A percentile compares a stretch with the other conserved stretches of the same genome.
Conservation (phyloP, 2,797 vertebrate species). For the Falco peregrinus region DNA sequence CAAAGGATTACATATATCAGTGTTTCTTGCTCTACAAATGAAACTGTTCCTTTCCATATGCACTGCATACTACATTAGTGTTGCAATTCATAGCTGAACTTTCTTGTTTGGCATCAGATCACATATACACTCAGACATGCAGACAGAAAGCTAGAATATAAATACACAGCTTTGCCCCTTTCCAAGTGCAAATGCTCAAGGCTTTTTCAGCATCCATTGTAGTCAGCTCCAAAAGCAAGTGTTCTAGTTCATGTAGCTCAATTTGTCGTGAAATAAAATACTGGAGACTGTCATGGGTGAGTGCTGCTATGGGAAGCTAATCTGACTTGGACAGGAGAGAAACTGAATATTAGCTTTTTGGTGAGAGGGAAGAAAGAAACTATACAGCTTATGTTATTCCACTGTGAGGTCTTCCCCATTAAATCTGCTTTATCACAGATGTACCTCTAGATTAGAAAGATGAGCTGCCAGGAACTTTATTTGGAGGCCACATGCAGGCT, state of each 20-base stretch:
- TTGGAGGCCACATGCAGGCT: conserved; percentile 20
- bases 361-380: conserved; percentile 10
- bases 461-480: conserved; percentile 28
- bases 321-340: conserved; percentile 46
- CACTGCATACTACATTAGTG: not conserved
- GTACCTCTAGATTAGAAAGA: conserved; percentile 12
- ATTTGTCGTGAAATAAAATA: conserved; percentile 44
- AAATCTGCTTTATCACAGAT: conserved; percentile 9
- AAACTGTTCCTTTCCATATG: conserved; percentile 1
- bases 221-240: not conserved
- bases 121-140: not conserved
- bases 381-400: not conserved
- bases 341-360: conserved; percentile 38
- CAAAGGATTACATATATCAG: not conserved
- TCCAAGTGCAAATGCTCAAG: conserved; percentile 26
- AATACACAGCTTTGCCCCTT: conserved; percentile 12
- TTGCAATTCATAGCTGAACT: conserved; percentile 19
- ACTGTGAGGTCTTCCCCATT: not conserved
- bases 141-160: conserved; percentile 4
- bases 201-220: conserved; percentile 10
- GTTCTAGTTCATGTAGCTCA: conserved; percentile 29
- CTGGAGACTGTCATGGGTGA: conserved; percentile 29
- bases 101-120: conserved; percentile 50
- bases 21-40: not conserved
- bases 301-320: conserved; percentile 27